These are phyloP conservation scores for Emmelina monodactyla DNA, from an alignment of 2,888 invertebrate species.

Conservation along the genomic window DNA sequence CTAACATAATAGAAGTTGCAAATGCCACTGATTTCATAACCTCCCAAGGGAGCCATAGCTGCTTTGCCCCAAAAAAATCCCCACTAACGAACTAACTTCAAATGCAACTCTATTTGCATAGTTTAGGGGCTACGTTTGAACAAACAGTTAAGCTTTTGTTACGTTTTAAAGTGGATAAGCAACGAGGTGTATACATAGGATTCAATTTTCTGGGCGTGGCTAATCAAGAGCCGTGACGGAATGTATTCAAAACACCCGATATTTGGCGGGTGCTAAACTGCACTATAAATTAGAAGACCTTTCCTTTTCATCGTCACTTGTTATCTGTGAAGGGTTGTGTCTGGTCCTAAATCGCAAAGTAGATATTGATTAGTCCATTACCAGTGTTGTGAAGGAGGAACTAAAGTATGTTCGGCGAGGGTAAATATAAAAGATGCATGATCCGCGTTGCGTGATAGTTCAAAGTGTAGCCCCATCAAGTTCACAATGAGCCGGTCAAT, in stretches of 20 bases:
- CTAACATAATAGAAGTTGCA: constrained; percentile 68
- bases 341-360: constrained; percentile 25
- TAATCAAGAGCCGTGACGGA: constrained; percentile 62
- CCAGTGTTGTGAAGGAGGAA: constrained; percentile 52
- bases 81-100: constrained; percentile 15
- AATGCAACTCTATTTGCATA: constrained; percentile 20
- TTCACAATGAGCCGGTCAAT: constrained; percentile 24
- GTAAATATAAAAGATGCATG: constrained; percentile 67
- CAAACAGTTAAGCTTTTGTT: constrained; percentile 21
- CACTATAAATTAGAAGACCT: constrained; percentile 54
- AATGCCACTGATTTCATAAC: constrained; percentile 74
- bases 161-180: constrained; percentile 32
- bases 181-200: constrained; percentile 53
- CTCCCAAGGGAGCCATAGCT: constrained; percentile 64
- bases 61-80: constrained; percentile 54
- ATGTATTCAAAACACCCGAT: constrained; percentile 63
- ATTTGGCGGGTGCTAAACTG: constrained; percentile 47
- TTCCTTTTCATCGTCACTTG: constrained; percentile 42
- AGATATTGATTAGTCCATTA: constrained; percentile 49
- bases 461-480: constrained; percentile 49
- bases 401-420: constrained; percentile 64
- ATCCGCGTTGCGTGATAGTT: constrained; percentile 69
- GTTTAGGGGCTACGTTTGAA: constrained; percentile 23
- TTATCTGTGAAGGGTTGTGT: constrained; percentile 32
- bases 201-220: constrained; percentile 66